A percentile compares a stretch with the other conserved stretches of the same genome.
These are phyloP conservation scores for Meteorus cinctellus DNA, from an alignment of 2,888 invertebrate species.

Conservation along the genomic window DNA sequence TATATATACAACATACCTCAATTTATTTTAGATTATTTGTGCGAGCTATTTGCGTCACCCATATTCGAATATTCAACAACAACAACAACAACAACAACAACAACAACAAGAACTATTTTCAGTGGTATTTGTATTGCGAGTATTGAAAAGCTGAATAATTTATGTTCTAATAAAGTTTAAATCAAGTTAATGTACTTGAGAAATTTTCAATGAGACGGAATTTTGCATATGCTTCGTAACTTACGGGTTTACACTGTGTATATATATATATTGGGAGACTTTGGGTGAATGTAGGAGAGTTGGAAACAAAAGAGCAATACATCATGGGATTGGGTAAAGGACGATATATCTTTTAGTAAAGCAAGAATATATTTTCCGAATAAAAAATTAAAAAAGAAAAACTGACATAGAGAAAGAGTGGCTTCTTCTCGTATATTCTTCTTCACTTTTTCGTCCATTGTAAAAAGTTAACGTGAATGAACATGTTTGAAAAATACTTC, in stretches of 20 bases:
- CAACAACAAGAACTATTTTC: background rate
- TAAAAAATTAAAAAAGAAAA: background rate
- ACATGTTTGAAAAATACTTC: background rate
- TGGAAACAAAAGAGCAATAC: slow-evolving; percentile 58
- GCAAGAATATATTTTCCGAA: background rate
- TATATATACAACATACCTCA: slow-evolving; percentile 40
- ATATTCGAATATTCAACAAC: slow-evolving; percentile 25
- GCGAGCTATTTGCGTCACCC: slow-evolving; percentile 34
- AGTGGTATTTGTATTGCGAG: background rate
- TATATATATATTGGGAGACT: slow-evolving; percentile 17
- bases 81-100: background rate
- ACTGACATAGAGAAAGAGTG: background rate
- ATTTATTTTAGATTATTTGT: slow-evolving; percentile 6
- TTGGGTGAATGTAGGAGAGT: background rate
- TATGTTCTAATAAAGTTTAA: slow-evolving; percentile 5
- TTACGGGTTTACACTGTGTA: slow-evolving; percentile 31
- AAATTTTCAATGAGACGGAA: slow-evolving; percentile 4
- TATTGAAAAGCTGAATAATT: slow-evolving; percentile 10
- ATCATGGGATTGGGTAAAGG: slow-evolving; percentile 67
- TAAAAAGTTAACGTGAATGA: background rate
- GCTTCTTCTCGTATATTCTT: background rate
- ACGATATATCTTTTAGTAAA: slow-evolving; percentile 58
- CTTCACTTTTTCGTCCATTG: background rate
- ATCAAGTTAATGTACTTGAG: slow-evolving; percentile 9
- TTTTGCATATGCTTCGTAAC: slow-evolving; percentile 8